Evolutionary conservation across 2,797 vertebrate genomes (phyloP).

Genomic region (Scleropages formosus): DNA sequence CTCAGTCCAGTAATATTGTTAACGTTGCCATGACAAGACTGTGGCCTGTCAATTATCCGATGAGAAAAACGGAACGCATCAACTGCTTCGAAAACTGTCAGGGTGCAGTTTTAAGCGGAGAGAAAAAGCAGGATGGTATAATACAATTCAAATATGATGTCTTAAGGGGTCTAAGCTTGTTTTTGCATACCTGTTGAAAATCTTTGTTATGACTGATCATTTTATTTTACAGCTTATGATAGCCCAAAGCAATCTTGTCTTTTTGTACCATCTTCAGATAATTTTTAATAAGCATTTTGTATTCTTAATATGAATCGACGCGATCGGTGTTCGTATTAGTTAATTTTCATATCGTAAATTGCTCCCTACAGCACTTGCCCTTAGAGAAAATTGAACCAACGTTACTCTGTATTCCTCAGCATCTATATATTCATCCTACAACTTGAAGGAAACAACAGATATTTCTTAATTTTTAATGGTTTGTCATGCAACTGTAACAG

Average conservation of each 20-base stretch:
- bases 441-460: no score
- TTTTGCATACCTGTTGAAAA: background rate
- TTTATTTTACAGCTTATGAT: background rate
- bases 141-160: slow-evolving; percentile 9
- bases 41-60: slow-evolving; percentile 55
- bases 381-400: no score
- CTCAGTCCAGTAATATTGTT: slow-evolving; percentile 55
- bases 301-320: no score
- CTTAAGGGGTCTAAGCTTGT: background rate
- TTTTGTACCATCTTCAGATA: background rate
- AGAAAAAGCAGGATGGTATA: background rate
- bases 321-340: no score
- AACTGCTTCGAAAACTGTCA: slow-evolving; percentile 22
- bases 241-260: no score
- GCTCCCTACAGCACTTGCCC: no score
- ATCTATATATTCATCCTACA: no score
- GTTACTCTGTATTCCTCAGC: no score
- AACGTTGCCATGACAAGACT: slow-evolving; percentile 52
- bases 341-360: no score
- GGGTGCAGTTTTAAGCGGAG: background rate
- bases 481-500: no score
- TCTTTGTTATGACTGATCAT: background rate
- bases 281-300: background rate
- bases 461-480: no score
- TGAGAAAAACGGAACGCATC: slow-evolving; percentile 40